phyloP scores from a whole-genome alignment of 1,140 invertebrate genomes.

The Brachionus koreanus region DNA sequence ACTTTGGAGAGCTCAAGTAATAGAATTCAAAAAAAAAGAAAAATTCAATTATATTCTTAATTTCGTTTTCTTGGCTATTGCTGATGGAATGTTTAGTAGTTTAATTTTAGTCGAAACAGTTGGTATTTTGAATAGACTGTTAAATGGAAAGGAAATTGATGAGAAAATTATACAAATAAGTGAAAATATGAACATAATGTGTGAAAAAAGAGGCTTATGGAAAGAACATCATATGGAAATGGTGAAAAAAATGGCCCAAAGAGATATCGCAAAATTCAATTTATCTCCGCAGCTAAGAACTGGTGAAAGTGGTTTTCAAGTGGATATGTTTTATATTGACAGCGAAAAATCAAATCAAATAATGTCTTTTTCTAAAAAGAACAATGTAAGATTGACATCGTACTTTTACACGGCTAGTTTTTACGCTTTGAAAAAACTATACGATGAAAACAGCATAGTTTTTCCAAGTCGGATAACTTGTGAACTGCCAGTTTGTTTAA shows the following conservation, averaged over 20 bases:
- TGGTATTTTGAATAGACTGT: background rate
- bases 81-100: constrained; percentile 17
- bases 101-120: background rate
- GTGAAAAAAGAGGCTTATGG: background rate
- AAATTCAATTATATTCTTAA: constrained; percentile 6
- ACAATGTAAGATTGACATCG: background rate
- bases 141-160: background rate
- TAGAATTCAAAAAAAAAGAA: background rate
- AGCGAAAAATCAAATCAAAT: background rate
- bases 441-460: background rate
- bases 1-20: constrained; percentile 20
- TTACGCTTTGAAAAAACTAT: constrained; percentile 21
- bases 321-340: background rate
- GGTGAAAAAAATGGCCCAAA: constrained; percentile 7
- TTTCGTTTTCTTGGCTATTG: background rate
- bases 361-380: background rate
- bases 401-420: constrained; percentile 26
- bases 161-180: background rate
- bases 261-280: constrained; percentile 10
- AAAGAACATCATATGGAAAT: background rate
- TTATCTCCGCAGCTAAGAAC: background rate
- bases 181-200: constrained; percentile 17
- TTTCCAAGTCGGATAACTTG: background rate
- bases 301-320: background rate
- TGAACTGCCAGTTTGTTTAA: background rate